These are phyloP conservation scores for Tipula vernalis DNA, from an alignment of 2,888 invertebrate genomes.

Conservation along the genomic window DNA sequence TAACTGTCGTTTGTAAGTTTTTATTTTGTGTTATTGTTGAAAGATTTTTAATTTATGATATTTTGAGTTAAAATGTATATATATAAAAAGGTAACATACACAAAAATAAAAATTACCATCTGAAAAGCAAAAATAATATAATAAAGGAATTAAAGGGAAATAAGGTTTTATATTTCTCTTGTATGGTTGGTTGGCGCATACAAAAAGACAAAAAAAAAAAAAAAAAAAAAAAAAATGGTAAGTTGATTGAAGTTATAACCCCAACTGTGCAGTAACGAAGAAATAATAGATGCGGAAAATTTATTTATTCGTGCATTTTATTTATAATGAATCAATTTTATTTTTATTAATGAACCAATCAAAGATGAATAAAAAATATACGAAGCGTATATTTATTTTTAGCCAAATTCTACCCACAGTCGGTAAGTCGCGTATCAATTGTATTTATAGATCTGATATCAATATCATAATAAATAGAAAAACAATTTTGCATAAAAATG, in stretches of 20 bases:
- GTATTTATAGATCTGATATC: background rate
- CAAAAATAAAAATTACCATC: background rate
- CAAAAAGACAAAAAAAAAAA: background rate
- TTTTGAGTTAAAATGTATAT: background rate
- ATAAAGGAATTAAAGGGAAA: background rate
- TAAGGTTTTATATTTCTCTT: background rate
- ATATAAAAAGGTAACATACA: background rate
- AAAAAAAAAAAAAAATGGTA: background rate
- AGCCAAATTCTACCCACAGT: background rate
- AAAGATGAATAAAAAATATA: background rate
- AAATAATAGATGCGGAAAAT: background rate
- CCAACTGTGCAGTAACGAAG: background rate
- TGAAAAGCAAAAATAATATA: background rate
- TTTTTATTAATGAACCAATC: background rate
- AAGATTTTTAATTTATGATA: background rate
- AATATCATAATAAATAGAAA: background rate
- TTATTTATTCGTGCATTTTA: background rate
- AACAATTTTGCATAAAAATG: background rate
- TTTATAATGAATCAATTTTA: background rate
- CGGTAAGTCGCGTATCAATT: background rate
- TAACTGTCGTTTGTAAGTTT: background rate
- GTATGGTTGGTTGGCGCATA: background rate
- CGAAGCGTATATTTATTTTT: background rate
- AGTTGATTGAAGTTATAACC: slow-evolving; percentile 4
- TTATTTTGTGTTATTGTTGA: slow-evolving; percentile 4